A percentile compares a stretch with the other conserved stretches of the same genome.
phyloP scores from a whole-genome alignment of 2,797 vertebrate genomes.

The Platyrinchus mystaceus region DNA sequence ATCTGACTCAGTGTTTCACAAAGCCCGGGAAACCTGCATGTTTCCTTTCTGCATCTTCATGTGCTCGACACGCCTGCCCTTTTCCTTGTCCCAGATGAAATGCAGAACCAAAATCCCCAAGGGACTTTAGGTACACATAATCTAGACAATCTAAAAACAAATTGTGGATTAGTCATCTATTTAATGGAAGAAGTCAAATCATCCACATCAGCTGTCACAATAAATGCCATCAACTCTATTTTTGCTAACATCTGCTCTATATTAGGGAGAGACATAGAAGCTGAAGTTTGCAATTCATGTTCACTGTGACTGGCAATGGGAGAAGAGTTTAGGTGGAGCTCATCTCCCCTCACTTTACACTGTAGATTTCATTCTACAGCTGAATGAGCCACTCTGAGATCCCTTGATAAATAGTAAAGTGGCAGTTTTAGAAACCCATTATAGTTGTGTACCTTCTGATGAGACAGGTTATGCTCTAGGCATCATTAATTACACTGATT shows the following conservation, averaged over 20 bases:
- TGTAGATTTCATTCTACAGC: not conserved
- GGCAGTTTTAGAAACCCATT: not conserved
- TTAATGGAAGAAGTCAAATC: not conserved
- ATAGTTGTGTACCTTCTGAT: not conserved
- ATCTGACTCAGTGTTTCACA: not conserved
- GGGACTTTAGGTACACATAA: not conserved
- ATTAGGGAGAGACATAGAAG: not conserved
- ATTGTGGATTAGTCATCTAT: not conserved
- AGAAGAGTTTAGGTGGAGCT: not conserved
- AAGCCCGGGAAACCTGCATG: not conserved
- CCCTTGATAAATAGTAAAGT: not conserved
- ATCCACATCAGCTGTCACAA: not conserved
- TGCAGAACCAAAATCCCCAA: not conserved
- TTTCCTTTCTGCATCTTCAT: slow-evolving; percentile 2
- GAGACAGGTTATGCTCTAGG: not conserved
- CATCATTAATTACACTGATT: not conserved
- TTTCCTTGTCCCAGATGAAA: not conserved
- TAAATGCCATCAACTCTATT: not conserved
- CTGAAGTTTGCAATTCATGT: not conserved
- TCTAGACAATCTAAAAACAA: not conserved
- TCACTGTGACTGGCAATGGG: not conserved
- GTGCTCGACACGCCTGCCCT: not conserved
- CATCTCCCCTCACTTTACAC: not conserved
- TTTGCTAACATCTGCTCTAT: not conserved
- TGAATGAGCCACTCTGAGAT: not conserved